These are phyloP conservation scores for Tachina grossa DNA, from an alignment of 2,888 invertebrate genomes.

Conservation along the genomic window DNA sequence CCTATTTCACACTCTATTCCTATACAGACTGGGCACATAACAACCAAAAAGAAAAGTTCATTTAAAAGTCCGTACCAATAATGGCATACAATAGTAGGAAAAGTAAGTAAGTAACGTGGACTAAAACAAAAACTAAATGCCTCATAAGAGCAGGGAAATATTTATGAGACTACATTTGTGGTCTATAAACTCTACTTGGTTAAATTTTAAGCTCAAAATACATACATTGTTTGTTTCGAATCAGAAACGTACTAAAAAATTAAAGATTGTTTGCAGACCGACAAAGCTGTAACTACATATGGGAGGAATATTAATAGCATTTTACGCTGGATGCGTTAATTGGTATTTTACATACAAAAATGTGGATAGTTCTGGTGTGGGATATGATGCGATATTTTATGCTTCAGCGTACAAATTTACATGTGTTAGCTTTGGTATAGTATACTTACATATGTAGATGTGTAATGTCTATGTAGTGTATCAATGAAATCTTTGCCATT, in stretches of 20 bases:
- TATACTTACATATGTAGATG: background rate
- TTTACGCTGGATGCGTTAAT: slow-evolving; percentile 65
- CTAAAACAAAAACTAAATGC: background rate
- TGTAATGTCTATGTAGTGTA: background rate
- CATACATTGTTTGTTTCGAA: slow-evolving; percentile 32
- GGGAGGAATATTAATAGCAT: slow-evolving; percentile 63
- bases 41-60: slow-evolving; percentile 12
- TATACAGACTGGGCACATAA: background rate
- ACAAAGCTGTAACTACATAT: slow-evolving; percentile 46
- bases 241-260: slow-evolving; percentile 18
- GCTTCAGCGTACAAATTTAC: background rate
- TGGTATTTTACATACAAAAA: slow-evolving; percentile 19
- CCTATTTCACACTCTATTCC: background rate
- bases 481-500: slow-evolving; percentile 74
- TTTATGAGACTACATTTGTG: slow-evolving; percentile 39
- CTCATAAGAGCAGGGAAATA: slow-evolving; percentile 17
- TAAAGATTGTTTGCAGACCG: slow-evolving; percentile 7
- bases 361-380: background rate
- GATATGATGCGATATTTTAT: slow-evolving; percentile 12
- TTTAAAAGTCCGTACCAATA: slow-evolving; percentile 3
- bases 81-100: background rate
- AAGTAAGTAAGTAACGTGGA: background rate
- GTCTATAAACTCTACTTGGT: slow-evolving; percentile 32
- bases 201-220: slow-evolving; percentile 24
- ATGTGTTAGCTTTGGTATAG: background rate